Percentiles rank a stretch among this genome's conserved stretches.
These are phyloP conservation scores for Leptodirus hochenwartii DNA, from an alignment of 2,888 invertebrate species.

Conservation along the genomic window DNA sequence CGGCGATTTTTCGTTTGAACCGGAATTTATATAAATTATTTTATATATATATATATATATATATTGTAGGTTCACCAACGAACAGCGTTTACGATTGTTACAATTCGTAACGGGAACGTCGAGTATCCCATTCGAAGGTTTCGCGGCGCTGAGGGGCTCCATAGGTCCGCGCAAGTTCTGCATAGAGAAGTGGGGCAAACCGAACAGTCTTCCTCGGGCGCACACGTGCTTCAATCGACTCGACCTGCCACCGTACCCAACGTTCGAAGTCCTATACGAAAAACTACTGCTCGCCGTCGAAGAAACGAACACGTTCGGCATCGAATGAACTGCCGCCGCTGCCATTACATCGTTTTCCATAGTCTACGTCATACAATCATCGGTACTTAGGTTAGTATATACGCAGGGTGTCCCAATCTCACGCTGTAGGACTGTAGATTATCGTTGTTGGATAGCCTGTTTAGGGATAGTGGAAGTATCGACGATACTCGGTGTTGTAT, in stretches of 20 bases:
- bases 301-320: conserved; percentile 92
- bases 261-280: conserved; percentile 77
- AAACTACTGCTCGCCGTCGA: conserved; percentile 85
- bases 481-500: no score
- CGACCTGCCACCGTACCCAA: conserved; percentile 90
- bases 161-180: conserved; percentile 92
- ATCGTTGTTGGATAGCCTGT: no score
- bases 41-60: neutral
- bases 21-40: no score
- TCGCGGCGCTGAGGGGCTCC: conserved; percentile 83
- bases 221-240: conserved; percentile 97
- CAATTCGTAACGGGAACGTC: conserved; percentile 98
- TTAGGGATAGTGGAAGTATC: no score
- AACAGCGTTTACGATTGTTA: conserved; percentile 76
- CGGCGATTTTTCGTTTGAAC: no score
- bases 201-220: conserved; percentile 83
- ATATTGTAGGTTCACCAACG: conserved; percentile 64
- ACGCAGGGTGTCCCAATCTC: no score
- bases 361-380: no score
- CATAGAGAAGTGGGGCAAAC: conserved; percentile 94
- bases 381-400: no score
- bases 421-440: no score
- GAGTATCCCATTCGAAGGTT: conserved; percentile 95
- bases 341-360: no score
- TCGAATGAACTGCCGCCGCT: conserved; percentile 61